Evolutionary conservation across 2,797 vertebrate genomes (phyloP), one percentile per base, ranked within the genome.

Genomic region (Pampus argenteus): DNA sequence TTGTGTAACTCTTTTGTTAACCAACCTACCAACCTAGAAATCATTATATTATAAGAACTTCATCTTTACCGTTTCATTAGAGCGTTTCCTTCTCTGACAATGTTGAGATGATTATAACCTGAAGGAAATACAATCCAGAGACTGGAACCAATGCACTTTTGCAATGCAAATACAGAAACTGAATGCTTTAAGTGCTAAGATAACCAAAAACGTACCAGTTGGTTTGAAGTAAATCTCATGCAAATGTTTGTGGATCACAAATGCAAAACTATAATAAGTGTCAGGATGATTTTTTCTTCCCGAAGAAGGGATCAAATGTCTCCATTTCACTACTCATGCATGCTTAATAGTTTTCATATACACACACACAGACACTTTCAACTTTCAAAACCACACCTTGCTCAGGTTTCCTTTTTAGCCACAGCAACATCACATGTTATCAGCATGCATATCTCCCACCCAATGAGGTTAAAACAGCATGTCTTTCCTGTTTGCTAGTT

Each of bases 1-100:
- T 76, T 82, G 86, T 74, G 18, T 36, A 48, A 28, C 62, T 20
- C 54, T 13, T 59, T 51, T 42, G 45, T 52, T 40, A 5, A 70
- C 55, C 14, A 55, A 72, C 67, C 48, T 38, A n/a, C 8, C 29
- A 29, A 34, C 9, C 42, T 8, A 20, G 42, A 63, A 72, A 66
- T 17, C 15, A 22, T 55, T 26, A 40, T 10, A 22, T 55, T 26
- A 40, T 10, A 1, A 48, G 44, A 40, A 14, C 34, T 63, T 25
- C 25, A 25, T 42, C 2, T 34, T 62, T 58, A 13, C 13, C 13
- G 34, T 2, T 34, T 34, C 31, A 34, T 34, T 34, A 34, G 28
- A 3, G 8, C 4, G 28, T 29, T 29, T 52, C 13, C 14, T 18
- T 42, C 59, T 44, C 4, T 18, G 5, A 36, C 42, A 9, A 38